A percentile compares a stretch with the other conserved stretches of the same genome.
Evolutionary conservation across 2,113 vertebrate species (phyloP).

Genomic region (Typhlomys cinereus): DNA sequence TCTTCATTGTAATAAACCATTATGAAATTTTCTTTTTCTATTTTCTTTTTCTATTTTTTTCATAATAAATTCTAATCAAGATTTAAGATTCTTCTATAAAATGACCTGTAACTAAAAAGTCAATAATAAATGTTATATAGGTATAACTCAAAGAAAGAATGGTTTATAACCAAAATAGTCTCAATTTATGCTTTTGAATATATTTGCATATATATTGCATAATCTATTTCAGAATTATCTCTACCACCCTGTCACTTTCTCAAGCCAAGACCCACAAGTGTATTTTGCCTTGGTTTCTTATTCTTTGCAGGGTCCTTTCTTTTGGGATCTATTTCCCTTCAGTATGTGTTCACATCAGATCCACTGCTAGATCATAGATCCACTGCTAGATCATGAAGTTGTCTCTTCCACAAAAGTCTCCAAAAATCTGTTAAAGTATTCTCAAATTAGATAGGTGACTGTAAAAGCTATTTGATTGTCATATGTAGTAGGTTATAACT

Average conservation of each 20-base stretch:
- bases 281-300: not conserved
- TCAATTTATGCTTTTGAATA: not conserved
- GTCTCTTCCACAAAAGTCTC: not conserved
- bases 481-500: not conserved
- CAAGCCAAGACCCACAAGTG: not conserved
- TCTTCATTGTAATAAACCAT: not conserved
- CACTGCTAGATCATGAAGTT: not conserved
- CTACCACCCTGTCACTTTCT: not conserved
- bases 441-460: not conserved
- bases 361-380: not conserved
- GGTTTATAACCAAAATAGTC: not conserved
- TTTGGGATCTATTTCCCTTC: not conserved
- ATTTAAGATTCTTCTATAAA: not conserved
- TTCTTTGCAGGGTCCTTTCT: not conserved
- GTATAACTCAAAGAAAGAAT: not conserved
- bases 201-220: too few species aligned
- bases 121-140: not conserved
- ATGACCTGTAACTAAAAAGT: conserved; percentile 28
- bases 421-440: not conserved
- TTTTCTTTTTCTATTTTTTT: conserved; percentile 23
- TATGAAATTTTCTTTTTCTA: conserved; percentile 44
- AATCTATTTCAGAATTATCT: too few species aligned
- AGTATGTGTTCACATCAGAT: not conserved
- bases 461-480: not conserved
- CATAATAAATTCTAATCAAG: conserved; percentile 22